Base-by-base conservation (phyloP, 2,797 vertebrate genomes). In the Australoheros facetus region DNA sequence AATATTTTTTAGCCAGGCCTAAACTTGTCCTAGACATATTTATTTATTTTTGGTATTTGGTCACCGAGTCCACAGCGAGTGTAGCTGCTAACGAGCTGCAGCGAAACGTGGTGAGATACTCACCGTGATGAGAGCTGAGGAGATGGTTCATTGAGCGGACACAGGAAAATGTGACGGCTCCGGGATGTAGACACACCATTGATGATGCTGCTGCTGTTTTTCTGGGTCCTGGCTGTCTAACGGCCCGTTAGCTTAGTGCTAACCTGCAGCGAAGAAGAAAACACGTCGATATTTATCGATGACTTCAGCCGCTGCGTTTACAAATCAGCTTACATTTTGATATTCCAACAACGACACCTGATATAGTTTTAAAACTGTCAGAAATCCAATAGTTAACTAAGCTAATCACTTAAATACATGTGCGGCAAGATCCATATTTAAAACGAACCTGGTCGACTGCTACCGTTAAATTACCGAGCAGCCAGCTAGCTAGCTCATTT, bases 111-210 rank as follows among this genome's bases (percentile, higher is more conserved):
- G 30, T 11, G 19, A 6, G 12, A 37, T 42, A 92, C 94, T 92
- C 80, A 95, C 94, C 78, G 88, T 78, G 92, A 84, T 90, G 93
- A 90, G 84, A 86, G 91, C 90, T 80, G 91, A 86, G 82, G 85
- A 88, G 93, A 77, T 86, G 2, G 93, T 91, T 95, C 94, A 95
- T 95, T 89, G 93, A 94, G 93, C 94, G 93, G 71, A 91, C 93
- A 95, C 92, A 90, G 94, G 92, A 93, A 69, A 86, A 93, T 87
- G 94, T 93, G 93, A 93, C 93, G 88, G 90, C 94, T 95, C 93
- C 77, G 80, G 90, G 93, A 94, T 94, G 94, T 95, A 88, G 93
- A 95, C 93, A 94, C 94, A 95, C 94, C 95, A 96, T 96, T 94
- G 94, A 95, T 93, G 93, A 56, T 93, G 85, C 90, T 90, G 81